Percentiles rank a stretch among this genome's conserved stretches.
phyloP scores from a whole-genome alignment of 1,140 invertebrate genomes.

The Bombus superbus region DNA sequence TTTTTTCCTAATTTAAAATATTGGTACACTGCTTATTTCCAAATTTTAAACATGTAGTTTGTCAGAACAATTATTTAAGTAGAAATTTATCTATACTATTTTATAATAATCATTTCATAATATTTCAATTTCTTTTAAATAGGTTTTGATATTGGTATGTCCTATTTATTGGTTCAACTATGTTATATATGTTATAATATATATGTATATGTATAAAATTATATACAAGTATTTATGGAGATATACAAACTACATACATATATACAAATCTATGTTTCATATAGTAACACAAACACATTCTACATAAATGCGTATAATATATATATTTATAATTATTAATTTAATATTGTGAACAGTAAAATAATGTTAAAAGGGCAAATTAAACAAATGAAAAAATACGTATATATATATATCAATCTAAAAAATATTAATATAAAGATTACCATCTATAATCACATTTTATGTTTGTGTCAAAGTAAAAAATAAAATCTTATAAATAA shows the following conservation, averaged over 20 bases:
- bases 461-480: constrained; percentile 23
- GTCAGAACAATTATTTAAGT: neutral
- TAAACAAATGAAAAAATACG: neutral
- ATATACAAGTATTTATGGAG: constrained; percentile 19
- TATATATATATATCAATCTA: constrained; percentile 27
- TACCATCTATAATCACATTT: constrained; percentile 23
- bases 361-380: neutral
- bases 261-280: constrained; percentile 10
- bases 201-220: constrained; percentile 4
- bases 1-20: constrained; percentile 5
- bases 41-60: neutral
- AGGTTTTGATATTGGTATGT: neutral
- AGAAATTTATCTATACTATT: neutral
- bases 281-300: constrained; percentile 4
- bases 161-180: constrained; percentile 7
- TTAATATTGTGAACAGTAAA: neutral
- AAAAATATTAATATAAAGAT: constrained; percentile 37
- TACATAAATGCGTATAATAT: neutral
- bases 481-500: constrained; percentile 25
- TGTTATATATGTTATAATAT: constrained; percentile 5
- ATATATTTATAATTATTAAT: constrained; percentile 9
- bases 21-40: neutral
- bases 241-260: neutral
- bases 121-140: neutral
- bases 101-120: neutral